These are phyloP conservation scores for Mechanitis messenoides DNA, from an alignment of 2,888 invertebrate species.

Conservation along the genomic window DNA sequence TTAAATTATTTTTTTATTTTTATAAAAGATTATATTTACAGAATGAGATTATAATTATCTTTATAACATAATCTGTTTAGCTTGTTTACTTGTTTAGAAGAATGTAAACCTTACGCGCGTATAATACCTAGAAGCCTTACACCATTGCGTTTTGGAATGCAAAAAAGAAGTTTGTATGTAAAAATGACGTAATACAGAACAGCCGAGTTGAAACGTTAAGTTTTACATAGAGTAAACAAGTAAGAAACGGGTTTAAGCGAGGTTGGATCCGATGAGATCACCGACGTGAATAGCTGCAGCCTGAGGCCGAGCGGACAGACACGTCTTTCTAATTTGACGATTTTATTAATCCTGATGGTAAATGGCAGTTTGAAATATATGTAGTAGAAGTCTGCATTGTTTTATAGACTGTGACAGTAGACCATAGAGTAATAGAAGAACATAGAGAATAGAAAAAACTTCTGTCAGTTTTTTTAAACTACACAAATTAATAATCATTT, in stretches of 20 bases:
- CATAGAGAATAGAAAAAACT: no score
- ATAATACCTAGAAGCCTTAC: slow-evolving; percentile 4
- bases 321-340: slow-evolving; percentile 61
- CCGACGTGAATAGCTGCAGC: slow-evolving; percentile 58
- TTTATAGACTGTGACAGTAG: no score
- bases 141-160: slow-evolving; percentile 10
- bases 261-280: slow-evolving; percentile 71
- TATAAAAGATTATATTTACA: not conserved
- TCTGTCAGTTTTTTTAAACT: no score
- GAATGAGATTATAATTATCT: slow-evolving; percentile 4
- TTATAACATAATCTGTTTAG: slow-evolving; percentile 2
- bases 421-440: no score
- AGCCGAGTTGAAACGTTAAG: slow-evolving; percentile 62
- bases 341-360: slow-evolving; percentile 12
- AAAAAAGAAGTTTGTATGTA: slow-evolving; percentile 15
- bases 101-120: not conserved
- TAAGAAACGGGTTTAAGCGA: slow-evolving; percentile 73
- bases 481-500: no score
- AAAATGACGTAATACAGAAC: slow-evolving; percentile 60
- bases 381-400: no score
- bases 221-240: slow-evolving; percentile 70
- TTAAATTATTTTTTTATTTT: no score
- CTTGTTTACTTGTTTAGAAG: not conserved
- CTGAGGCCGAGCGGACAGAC: slow-evolving; percentile 59
- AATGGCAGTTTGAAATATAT: slow-evolving; percentile 42